Evolutionary conservation across 2,888 invertebrate species (phyloP), one percentile per base, ranked within the genome.

Genomic region (Drosophila maculinotata): DNA sequence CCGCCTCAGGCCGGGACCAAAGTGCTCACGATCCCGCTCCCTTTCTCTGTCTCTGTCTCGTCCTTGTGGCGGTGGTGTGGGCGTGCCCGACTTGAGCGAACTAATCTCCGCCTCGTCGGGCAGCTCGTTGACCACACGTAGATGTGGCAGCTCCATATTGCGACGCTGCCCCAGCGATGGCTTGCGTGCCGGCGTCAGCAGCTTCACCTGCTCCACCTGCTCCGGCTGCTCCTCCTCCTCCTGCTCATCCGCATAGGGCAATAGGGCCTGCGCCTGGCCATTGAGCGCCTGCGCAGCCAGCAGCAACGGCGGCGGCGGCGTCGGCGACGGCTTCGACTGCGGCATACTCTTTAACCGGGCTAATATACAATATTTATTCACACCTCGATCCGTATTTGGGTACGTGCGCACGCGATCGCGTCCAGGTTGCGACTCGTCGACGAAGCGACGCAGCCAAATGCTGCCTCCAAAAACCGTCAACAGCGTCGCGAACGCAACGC

Each of bases 1-100:
- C 73, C 95, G 93, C 47, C 95, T 92, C 48, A 94, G 88, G n/a
- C 77, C 79, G 1, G 77, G 82, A 6, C 64, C 58, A 26, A 89
- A 79, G 12, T 66, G 65, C 3, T 77, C 74, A 14, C 71, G 45
- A 1, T 53, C 49, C 5, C 12, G 12, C 1, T 48, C 60, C 7
- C 28, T 14, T 1, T 57, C 42, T n/a, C n/a, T 10, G 10, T 72
- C 74, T 10, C 4, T 26, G 20, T 4, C 2, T 2, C 20, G 20
- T 2, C 20, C n/a, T 17, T 17, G 30, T 6, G 48, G 7, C 25
- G 42, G 20, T 23, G 54, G 3, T 2, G 20, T 20, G 20, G 51
- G 25, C 12, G 51, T 20, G 14, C 14, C 7, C 7, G 67, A 44
- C 7, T 15, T 38, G 3, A 20, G 9, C 3, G 58, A 56, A 17